These are phyloP conservation scores for Tetanocera ferruginea DNA, from an alignment of 2,888 invertebrate species.

Conservation along the genomic window DNA sequence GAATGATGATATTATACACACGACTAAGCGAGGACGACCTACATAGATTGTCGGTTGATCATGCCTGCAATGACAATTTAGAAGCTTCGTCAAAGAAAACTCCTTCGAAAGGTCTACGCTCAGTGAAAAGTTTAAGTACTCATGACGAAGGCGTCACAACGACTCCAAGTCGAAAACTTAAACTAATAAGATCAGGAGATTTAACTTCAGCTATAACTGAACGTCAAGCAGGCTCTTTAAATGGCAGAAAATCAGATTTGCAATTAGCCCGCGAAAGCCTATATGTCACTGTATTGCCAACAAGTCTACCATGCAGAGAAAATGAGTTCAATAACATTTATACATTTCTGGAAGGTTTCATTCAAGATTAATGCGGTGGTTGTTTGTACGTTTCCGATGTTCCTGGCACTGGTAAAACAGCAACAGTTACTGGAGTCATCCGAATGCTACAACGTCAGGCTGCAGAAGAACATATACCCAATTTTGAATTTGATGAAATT, in stretches of 20 bases:
- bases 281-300: slow-evolving; percentile 85
- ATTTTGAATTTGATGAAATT: slow-evolving; percentile 75
- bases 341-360: slow-evolving; percentile 80
- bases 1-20: slow-evolving; percentile 59
- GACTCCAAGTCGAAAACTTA: too few relatives aligned
- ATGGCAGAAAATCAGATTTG: slow-evolving; percentile 64
- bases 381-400: slow-evolving; percentile 71
- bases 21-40: slow-evolving; percentile 56
- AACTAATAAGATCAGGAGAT: slow-evolving; percentile 62
- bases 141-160: background rate
- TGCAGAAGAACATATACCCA: slow-evolving; percentile 74
- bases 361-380: slow-evolving; percentile 82
- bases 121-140: slow-evolving; percentile 39
- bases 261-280: slow-evolving; percentile 74
- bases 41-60: slow-evolving; percentile 34
- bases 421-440: too few relatives aligned
- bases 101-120: slow-evolving; percentile 35
- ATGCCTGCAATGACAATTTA: background rate
- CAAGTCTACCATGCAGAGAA: slow-evolving; percentile 84
- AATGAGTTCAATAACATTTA: slow-evolving; percentile 83
- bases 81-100: slow-evolving; percentile 23
- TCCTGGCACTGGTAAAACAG: too few relatives aligned
- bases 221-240: slow-evolving; percentile 51
- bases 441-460: too few relatives aligned
- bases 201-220: slow-evolving; percentile 67